Evolutionary conservation across 2,113 vertebrate genomes (phyloP).

Genomic region (Coptodon rendalli): DNA sequence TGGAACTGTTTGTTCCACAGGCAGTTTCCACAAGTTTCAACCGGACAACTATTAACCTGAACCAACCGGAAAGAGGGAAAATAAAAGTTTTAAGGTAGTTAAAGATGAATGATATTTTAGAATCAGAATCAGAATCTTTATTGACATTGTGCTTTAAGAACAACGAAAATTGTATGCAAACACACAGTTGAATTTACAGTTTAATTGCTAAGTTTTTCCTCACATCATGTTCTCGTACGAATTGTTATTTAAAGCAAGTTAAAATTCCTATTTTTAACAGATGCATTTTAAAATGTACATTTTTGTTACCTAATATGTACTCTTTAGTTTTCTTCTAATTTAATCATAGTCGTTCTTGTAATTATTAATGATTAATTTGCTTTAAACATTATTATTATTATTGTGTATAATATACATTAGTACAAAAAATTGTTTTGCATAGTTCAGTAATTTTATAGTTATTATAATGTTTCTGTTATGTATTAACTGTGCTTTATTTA

Average conservation of each 20-base stretch:
- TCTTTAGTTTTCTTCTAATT: not conserved
- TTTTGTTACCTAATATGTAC: not conserved
- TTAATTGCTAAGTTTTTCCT: not conserved
- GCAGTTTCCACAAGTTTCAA: not conserved
- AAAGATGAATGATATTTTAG: not conserved
- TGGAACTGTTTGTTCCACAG: not conserved
- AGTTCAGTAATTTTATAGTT: not conserved
- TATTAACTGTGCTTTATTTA: not conserved
- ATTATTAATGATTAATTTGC: not conserved
- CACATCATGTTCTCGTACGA: not conserved
- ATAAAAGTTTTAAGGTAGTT: not conserved
- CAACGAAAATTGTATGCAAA: not conserved
- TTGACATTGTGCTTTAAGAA: not conserved
- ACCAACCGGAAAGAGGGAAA: conserved; percentile 4
- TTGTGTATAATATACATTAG: not conserved
- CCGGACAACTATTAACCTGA: not conserved
- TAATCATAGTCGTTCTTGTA: not conserved
- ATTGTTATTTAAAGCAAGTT: not conserved
- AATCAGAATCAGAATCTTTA: not conserved
- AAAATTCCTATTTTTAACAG: not conserved
- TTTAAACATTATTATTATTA: not conserved
- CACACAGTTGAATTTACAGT: not conserved
- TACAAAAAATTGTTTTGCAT: not conserved
- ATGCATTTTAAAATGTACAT: not conserved
- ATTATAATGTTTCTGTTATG: not conserved